These are phyloP conservation scores for Eustalomyia histrio DNA, from an alignment of 2,888 invertebrate species.

Conservation along the genomic window DNA sequence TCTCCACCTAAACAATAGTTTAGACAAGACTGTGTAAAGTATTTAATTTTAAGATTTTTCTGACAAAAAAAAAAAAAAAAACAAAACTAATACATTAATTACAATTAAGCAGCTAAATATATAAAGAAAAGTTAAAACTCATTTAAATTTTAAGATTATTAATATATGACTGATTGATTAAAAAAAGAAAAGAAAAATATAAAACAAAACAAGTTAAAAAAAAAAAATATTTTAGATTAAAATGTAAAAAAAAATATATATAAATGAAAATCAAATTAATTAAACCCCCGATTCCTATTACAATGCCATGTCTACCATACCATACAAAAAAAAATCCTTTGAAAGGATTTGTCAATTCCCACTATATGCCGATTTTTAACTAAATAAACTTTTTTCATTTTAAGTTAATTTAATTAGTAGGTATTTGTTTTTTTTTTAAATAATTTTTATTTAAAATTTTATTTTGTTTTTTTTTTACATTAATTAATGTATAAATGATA, in stretches of 20 bases:
- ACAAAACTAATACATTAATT: conserved; percentile 8
- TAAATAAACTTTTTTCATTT: background rate
- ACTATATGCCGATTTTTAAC: conserved; percentile 2
- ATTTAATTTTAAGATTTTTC: conserved; percentile 60
- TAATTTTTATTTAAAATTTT: background rate
- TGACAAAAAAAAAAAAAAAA: too few species aligned
- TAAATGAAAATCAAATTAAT: background rate
- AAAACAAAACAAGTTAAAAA: conserved; percentile 29
- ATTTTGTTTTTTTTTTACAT: background rate
- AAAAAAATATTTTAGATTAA: conserved; percentile 30
- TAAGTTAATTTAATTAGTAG: background rate
- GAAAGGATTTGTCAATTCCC: conserved; percentile 4
- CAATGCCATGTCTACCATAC: conserved; percentile 39
- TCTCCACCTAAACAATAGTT: conserved; percentile 34
- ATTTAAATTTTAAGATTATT: conserved; percentile 52
- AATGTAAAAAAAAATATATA: background rate
- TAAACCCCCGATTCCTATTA: conserved; percentile 42
- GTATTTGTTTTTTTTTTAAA: background rate
- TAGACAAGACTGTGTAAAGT: conserved; percentile 60
- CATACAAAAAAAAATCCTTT: conserved; percentile 16
- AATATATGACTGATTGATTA: conserved; percentile 61
- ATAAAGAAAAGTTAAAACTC: conserved; percentile 36
- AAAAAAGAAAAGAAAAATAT: conserved; percentile 18
- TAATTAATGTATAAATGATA: background rate
- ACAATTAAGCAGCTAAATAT: conserved; percentile 59